phyloP scores from a whole-genome alignment of 2,888 invertebrate genomes.

The Peribatodes rhomboidaria region DNA sequence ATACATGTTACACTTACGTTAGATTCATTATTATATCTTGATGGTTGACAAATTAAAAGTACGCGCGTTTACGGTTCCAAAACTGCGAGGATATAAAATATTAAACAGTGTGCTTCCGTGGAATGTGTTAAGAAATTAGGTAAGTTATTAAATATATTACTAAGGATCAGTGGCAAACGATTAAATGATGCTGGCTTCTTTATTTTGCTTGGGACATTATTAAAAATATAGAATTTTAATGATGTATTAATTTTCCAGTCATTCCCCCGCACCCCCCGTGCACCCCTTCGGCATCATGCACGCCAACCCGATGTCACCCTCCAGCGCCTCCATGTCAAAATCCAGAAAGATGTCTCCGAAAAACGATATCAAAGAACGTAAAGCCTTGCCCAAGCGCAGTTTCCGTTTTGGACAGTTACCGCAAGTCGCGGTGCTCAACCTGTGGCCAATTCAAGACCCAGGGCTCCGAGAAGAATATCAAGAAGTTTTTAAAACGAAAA shows the following conservation, averaged over 20 bases:
- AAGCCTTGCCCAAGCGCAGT: conserved; percentile 74
- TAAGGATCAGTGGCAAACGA: conserved; percentile 64
- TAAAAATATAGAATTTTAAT: not conserved
- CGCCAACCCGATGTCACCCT: conserved; percentile 74
- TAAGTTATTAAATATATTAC: conserved; percentile 50
- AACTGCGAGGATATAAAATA: conserved; percentile 12
- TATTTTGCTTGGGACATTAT: conserved; percentile 14
- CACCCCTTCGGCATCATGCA: conserved; percentile 74
- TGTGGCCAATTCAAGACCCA: conserved; percentile 63
- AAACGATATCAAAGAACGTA: conserved; percentile 64
- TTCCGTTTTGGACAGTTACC: conserved; percentile 72
- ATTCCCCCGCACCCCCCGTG: conserved; percentile 70
- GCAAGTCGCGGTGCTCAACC: conserved; percentile 62
- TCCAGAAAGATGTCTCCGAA: conserved; percentile 72
- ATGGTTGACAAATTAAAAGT: conserved; percentile 1
- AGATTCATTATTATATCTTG: conserved; percentile 8
- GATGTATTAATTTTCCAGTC: conserved; percentile 22
- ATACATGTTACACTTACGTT: conserved; percentile 38
- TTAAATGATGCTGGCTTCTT: conserved; percentile 64
- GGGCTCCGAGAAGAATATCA: conserved; percentile 47
- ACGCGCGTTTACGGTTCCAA: conserved; percentile 25
- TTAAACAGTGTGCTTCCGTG: conserved; percentile 31
- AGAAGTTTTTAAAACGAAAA: conserved; percentile 68
- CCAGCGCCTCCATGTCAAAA: conserved; percentile 70
- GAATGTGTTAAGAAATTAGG: conserved; percentile 44